Evolutionary conservation across 2,113 vertebrate genomes (phyloP), one percentile per base, ranked within the genome.

Genomic region (Girardinichthys multiradiatus): DNA sequence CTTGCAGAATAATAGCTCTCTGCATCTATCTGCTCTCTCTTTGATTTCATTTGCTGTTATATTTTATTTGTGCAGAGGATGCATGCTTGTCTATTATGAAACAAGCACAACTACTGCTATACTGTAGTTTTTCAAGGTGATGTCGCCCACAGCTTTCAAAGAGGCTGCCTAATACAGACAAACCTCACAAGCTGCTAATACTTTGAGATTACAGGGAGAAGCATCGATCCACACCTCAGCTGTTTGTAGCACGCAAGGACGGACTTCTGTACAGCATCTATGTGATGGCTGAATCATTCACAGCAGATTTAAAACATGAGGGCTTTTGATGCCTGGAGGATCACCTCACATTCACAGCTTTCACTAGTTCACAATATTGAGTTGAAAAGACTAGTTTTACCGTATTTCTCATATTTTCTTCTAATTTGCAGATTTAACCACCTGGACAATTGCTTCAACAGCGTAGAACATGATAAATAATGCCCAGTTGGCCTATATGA

Each of bases 41-140:
- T n/a, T 87, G 86, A 92, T 92, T 88, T 91, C 85, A 92, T 92
- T 92, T 84, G 60, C 76, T 57, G 45, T 72, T 84, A 42, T 6
- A 82, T 85, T 79, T 85, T 70, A 24, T 78, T 74, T 74, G 79
- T 80, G 75, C 67, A 74, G 72, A 70, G 68, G 67, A 54, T 28
- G 67, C 60, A 71, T 72, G 74, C 62, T 72, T 70, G 63, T 59
- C 33, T 29, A 0, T 89, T 87, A 86, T 74, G 73, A 76, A 90
- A 89, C 66, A 73, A 24, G 0, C 24, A 12, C 37, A 59, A 35
- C 62, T 68, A 76, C 1, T 62, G 69, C 58, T 65, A 15, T 17
- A 33, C 61, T 65, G 19, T 21, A 33, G 70, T 62, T 29, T 79
- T 86, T 85, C 81, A 84, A 87, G 87, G 86, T 88, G 86, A 88